phyloP scores from a whole-genome alignment of 2,113 vertebrate genomes.

The Cavia aperea region DNA sequence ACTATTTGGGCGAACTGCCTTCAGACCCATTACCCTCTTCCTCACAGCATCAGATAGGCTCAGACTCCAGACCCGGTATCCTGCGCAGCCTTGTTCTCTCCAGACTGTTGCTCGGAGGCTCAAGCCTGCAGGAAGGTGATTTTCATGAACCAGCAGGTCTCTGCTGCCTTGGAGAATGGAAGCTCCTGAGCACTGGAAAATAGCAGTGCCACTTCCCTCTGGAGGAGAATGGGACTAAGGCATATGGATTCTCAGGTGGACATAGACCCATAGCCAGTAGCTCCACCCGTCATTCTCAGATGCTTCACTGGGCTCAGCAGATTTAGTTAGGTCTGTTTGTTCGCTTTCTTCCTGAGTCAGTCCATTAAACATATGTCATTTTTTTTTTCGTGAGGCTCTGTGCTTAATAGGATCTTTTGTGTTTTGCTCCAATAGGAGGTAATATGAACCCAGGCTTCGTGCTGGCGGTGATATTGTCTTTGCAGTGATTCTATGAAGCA shows the following conservation, averaged over 20 bases:
- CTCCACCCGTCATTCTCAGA: not conserved
- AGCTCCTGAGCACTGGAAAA: not conserved
- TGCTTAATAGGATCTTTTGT: not conserved
- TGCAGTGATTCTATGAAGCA: not conserved
- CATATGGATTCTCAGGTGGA: not conserved
- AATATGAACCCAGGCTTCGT: not conserved
- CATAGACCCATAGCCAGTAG: not conserved
- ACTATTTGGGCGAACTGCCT: not conserved
- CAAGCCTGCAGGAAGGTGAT: not conserved
- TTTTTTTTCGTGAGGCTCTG: slow-evolving; percentile 5
- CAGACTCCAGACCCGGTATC: not conserved
- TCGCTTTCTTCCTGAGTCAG: slow-evolving; percentile 16
- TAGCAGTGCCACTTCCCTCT: not conserved
- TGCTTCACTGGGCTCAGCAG: not conserved
- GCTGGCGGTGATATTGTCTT: not conserved
- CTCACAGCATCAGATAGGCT: not conserved
- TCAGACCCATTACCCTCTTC: not conserved
- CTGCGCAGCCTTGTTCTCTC: not conserved
- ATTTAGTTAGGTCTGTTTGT: not conserved
- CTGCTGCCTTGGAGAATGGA: not conserved
- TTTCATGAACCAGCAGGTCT: not conserved
- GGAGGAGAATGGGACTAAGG: too few relatives aligned
- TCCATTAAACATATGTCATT: not conserved
- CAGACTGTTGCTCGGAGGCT: not conserved
- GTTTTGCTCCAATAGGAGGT: not conserved